Percentiles rank a stretch among this genome's conserved stretches.
phyloP scores from a whole-genome alignment of 53 echinoderm and acorn worm species.

The Paracentrotus lividus region DNA sequence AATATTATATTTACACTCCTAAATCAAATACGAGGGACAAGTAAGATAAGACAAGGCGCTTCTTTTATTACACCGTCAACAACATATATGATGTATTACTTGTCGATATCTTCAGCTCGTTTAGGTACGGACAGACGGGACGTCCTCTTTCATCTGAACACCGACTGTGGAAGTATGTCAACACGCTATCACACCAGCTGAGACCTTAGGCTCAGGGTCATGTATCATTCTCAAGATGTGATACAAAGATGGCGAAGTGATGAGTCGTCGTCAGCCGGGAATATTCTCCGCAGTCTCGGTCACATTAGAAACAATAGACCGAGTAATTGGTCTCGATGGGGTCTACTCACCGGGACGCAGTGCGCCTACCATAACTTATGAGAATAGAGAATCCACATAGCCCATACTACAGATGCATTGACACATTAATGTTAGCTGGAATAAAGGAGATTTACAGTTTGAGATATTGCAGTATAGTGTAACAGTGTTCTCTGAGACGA shows the following conservation, averaged over 20 bases:
- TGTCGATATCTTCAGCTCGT: neutral
- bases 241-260: neutral
- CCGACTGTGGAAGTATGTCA: neutral
- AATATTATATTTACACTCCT: neutral
- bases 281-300: neutral
- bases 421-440: neutral
- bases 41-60: neutral
- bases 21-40: neutral
- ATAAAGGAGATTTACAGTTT: too few relatives aligned
- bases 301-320: slow-evolving; percentile 36
- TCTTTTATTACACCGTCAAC: neutral
- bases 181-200: slow-evolving; percentile 26
- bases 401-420: neutral
- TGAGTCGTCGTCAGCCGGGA: neutral
- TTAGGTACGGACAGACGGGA: neutral
- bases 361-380: neutral
- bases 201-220: slow-evolving; percentile 22
- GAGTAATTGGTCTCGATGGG: slow-evolving; percentile 35
- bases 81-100: neutral
- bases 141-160: neutral
- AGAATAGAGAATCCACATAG: neutral
- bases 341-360: neutral
- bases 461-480: too few relatives aligned
- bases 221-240: neutral
- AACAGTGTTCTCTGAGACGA: neutral